Base-by-base conservation (phyloP, 2,888 invertebrate species). In the Eilema depressum region DNA sequence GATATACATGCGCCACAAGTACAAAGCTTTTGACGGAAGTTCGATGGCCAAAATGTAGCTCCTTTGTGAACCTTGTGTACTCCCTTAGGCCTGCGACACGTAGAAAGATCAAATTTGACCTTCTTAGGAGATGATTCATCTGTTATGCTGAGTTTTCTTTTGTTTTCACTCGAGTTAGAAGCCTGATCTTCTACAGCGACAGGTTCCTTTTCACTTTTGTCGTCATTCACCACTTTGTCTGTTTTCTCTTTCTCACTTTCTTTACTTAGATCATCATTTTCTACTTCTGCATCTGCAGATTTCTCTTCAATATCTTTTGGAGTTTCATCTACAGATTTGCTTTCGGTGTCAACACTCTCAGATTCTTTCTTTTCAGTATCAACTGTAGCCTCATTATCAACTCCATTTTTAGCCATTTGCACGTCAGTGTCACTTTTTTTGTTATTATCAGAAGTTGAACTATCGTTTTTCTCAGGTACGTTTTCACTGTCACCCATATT, bases 1-100 rank as follows among this genome's bases (percentile, higher is more conserved):
- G 96, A 88, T 88, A 95, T 89, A 85, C 98, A 98, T 66, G 95
- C 95, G 70, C 92, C 91, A 84, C 98, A 98, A 23, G 95, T 96
- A 83, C 98, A 98, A 0, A 99, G 95, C 72, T 96, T 96, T 68
- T 96, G 96, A 59, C 99, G 96, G 97, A 99, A 98, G 69, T 96
- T 96, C 37, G 96, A 96, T 4, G 96, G 96, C 97, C 97, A 98
- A 86, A 98, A 98, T 78, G 97, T 96, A n/a, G 97, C 97, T 61
- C 97, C 96, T 77, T 90, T 93, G 66, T 89, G 84, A 25, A 85
- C 73, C 76, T 77, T 91, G 71, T 89, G 89, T 0, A 82, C 80
- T 73, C 82, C 85, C 85, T 85, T 88, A 82, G 93, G 96, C 87
- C 90, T 87, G 0, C 75, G 63, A 79, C 94, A 95, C 56, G 75